Evolutionary conservation across 2,113 vertebrate species (phyloP).

Genomic region (Ctenomys sociabilis): DNA sequence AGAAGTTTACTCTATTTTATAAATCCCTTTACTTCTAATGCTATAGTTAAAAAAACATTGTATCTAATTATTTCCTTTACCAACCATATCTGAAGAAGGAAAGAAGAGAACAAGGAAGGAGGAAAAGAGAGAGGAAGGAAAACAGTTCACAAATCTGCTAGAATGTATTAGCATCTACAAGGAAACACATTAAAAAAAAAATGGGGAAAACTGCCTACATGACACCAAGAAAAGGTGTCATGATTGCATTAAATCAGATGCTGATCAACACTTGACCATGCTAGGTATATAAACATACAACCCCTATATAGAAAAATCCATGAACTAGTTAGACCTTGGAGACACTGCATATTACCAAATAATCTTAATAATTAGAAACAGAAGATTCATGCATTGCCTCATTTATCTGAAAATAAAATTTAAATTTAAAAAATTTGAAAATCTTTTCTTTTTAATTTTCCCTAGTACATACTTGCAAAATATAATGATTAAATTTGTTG

Average conservation of each 20-base stretch:
- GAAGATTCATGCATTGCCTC: background rate
- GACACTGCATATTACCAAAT: background rate
- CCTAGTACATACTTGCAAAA: background rate
- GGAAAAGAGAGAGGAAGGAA: background rate
- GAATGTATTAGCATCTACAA: background rate
- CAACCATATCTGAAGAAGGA: background rate
- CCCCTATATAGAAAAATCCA: background rate
- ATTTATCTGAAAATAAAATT: slow-evolving; percentile 40
- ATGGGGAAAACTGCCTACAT: background rate
- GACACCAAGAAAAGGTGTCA: background rate
- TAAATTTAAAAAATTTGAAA: background rate
- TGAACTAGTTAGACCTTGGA: background rate
- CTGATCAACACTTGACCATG: background rate
- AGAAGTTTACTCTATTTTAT: background rate
- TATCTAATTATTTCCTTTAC: background rate
- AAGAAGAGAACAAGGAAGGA: background rate
- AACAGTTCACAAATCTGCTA: background rate
- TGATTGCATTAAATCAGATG: background rate
- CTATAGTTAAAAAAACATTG: background rate
- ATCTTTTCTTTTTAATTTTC: background rate
- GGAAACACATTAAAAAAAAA: slow-evolving; percentile 32
- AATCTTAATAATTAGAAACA: slow-evolving; percentile 7
- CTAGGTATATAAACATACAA: background rate
- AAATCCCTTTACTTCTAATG: background rate
- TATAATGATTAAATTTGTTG: background rate